Conservation (phyloP, 2,797 vertebrate species). For the Falco concolor region DNA sequence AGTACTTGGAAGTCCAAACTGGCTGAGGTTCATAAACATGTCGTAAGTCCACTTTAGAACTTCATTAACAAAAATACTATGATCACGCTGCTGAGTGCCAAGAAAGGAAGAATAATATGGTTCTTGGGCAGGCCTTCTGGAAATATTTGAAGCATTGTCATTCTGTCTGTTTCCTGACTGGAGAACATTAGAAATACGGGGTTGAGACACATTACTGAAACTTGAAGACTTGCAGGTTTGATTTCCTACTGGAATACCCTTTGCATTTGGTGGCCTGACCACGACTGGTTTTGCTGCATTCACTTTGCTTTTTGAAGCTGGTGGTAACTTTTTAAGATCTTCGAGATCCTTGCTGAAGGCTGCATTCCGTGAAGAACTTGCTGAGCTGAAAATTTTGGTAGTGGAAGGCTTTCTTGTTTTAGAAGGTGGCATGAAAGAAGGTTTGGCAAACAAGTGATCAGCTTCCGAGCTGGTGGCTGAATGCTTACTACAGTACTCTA, state of each 20-base stretch:
- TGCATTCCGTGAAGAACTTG: slow-evolving; percentile 74
- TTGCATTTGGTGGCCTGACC: background rate
- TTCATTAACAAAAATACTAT: slow-evolving; percentile 68
- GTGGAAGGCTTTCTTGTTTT: slow-evolving; percentile 72
- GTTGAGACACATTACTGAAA: background rate
- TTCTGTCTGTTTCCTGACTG: background rate
- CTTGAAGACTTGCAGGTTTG: background rate
- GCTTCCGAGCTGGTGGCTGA: background rate
- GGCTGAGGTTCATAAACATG: slow-evolving; percentile 71
- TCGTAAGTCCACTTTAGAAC: slow-evolving; percentile 79
- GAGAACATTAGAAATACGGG: background rate
- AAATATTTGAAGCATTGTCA: background rate
- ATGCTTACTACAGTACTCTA: slow-evolving; percentile 45
- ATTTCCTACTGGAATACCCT: background rate
- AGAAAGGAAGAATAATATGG: background rate
- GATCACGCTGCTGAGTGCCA: slow-evolving; percentile 12
- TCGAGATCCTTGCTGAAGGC: slow-evolving; percentile 78
- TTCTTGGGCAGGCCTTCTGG: background rate
- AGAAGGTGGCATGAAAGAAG: slow-evolving; percentile 63
- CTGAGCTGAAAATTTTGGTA: slow-evolving; percentile 77
- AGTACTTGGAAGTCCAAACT: slow-evolving; percentile 70
- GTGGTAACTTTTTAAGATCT: background rate
- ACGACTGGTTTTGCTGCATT: rapidly evolving
- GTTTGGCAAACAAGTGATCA: slow-evolving; percentile 74
- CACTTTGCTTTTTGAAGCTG: slow-evolving; percentile 63